Conservation (phyloP, 2,888 invertebrate species). For the Plagodis pulveraria region DNA sequence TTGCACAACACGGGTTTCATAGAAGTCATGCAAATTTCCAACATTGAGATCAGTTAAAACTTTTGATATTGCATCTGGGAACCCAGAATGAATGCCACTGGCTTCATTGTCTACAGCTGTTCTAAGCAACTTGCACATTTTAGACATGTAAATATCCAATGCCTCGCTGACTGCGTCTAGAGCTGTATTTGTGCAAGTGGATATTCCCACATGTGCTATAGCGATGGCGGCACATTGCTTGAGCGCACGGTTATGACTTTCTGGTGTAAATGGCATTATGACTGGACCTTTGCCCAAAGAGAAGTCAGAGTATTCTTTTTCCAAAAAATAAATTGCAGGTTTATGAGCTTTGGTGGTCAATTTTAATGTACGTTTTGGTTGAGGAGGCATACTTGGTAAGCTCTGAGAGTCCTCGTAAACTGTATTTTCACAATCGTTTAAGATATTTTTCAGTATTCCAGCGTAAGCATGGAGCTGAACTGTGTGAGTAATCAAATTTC, state of each 20-base stretch:
- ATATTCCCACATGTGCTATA: constrained; percentile 70
- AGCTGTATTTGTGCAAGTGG: constrained; percentile 70
- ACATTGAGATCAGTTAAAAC: constrained; percentile 75
- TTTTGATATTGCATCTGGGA: constrained; percentile 78
- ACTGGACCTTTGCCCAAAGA: constrained; percentile 72
- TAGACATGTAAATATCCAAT: constrained; percentile 70
- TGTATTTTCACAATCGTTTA: constrained; percentile 68
- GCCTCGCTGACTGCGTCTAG: constrained; percentile 70
- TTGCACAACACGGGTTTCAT: constrained; percentile 67
- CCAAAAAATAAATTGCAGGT: constrained; percentile 71
- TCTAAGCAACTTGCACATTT: constrained; percentile 75
- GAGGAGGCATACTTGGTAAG: constrained; percentile 65
- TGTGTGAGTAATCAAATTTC: constrained; percentile 76
- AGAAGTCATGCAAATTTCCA: constrained; percentile 73
- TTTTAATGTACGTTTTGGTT: constrained; percentile 55
- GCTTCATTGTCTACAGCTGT: constrained; percentile 74
- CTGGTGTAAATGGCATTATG: constrained; percentile 75
- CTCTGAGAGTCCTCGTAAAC: constrained; percentile 67
- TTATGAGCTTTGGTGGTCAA: constrained; percentile 59
- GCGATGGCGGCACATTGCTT: constrained; percentile 76
- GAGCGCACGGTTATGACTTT: constrained; percentile 74
- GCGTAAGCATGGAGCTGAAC: constrained; percentile 72
- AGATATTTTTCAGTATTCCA: constrained; percentile 63
- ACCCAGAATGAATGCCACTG: constrained; percentile 69
- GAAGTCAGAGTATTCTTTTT: constrained; percentile 76